These are phyloP conservation scores for Brachyalestes nurse DNA, from an alignment of 2,797 vertebrate genomes.

Conservation along the genomic window DNA sequence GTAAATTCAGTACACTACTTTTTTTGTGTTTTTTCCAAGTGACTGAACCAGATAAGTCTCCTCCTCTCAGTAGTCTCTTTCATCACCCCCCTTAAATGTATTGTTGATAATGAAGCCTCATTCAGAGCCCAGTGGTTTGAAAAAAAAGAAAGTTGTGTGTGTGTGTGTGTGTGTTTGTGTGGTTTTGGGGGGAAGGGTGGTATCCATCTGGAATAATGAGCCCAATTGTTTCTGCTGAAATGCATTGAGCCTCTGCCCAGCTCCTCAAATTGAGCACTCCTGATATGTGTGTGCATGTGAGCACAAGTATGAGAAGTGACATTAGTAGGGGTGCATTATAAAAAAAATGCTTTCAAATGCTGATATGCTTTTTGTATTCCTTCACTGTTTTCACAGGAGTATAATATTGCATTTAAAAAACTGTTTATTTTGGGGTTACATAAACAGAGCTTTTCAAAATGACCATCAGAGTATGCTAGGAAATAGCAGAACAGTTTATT, in stretches of 20 bases:
- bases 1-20: background rate
- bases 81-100: background rate
- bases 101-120: background rate
- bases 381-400: no score
- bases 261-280: slow-evolving; percentile 17
- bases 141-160: background rate
- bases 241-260: slow-evolving; percentile 47
- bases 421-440: no score
- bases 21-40: background rate
- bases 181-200: background rate
- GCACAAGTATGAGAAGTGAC: no score
- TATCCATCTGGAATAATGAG: slow-evolving; percentile 68
- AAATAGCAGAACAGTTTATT: no score
- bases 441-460: no score
- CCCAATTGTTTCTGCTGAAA: slow-evolving; percentile 63
- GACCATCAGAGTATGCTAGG: no score
- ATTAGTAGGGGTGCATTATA: no score
- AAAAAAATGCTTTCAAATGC: no score
- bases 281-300: slow-evolving; percentile 13
- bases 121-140: background rate
- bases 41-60: background rate
- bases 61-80: background rate
- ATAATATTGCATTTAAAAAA: no score
- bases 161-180: background rate
- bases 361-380: no score